Conservation (phyloP, 2,797 vertebrate genomes). For the Macropodus opercularis region DNA sequence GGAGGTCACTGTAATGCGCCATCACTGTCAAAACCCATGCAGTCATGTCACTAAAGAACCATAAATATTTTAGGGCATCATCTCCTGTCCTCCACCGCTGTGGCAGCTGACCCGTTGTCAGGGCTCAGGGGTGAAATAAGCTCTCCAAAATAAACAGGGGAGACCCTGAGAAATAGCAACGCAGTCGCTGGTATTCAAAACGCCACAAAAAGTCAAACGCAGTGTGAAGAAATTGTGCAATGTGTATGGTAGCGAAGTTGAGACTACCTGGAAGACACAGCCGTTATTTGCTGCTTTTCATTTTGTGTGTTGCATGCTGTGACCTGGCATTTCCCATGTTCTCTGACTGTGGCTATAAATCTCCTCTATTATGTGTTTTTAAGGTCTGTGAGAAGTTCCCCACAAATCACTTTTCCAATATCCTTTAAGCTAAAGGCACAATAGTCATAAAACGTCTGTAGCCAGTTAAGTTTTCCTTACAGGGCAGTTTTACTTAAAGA, state of each 20-base stretch:
- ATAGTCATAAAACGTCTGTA: slow-evolving; percentile 70
- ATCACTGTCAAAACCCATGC: slow-evolving; percentile 65
- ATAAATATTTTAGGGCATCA: slow-evolving; percentile 70
- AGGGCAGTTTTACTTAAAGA: slow-evolving; percentile 67
- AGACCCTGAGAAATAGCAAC: slow-evolving; percentile 24
- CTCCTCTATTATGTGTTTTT: slow-evolving; percentile 64
- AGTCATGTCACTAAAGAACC: slow-evolving; percentile 59
- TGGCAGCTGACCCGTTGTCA: slow-evolving; percentile 58
- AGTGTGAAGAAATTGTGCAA: slow-evolving; percentile 32
- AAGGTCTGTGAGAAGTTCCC: slow-evolving; percentile 47
- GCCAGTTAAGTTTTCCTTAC: slow-evolving; percentile 66
- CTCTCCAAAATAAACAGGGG: slow-evolving; percentile 59
- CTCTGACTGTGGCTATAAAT: slow-evolving; percentile 45
- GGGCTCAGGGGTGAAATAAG: slow-evolving; percentile 57
- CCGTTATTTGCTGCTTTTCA: slow-evolving; percentile 42
- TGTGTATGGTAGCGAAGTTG: slow-evolving; percentile 5
- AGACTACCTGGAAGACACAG: slow-evolving; percentile 15
- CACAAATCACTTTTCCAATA: slow-evolving; percentile 75
- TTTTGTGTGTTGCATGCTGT: slow-evolving; percentile 33
- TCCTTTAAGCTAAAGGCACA: slow-evolving; percentile 64
- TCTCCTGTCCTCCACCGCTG: slow-evolving; percentile 38
- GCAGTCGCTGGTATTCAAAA: slow-evolving; percentile 41
- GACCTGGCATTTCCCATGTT: slow-evolving; percentile 36
- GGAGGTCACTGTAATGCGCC: slow-evolving; percentile 55
- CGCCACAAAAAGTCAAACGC: slow-evolving; percentile 38